These are phyloP conservation scores for Gortyna flavago DNA, from an alignment of 2,888 invertebrate genomes.

Conservation along the genomic window DNA sequence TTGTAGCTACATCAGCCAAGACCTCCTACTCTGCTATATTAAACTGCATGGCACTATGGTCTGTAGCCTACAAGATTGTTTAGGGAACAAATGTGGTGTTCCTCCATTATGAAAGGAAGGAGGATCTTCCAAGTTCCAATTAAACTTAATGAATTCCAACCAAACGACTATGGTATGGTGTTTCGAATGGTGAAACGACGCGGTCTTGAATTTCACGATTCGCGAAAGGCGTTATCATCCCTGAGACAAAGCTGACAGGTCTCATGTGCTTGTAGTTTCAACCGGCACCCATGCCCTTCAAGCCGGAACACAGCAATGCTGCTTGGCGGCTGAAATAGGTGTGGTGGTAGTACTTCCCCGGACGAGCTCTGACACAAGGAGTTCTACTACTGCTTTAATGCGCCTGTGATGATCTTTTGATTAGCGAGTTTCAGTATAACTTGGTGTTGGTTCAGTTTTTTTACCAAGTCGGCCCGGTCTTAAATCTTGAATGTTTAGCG, in stretches of 20 bases:
- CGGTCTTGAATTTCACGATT: background rate
- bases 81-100: background rate
- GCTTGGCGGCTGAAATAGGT: slow-evolving; percentile 7
- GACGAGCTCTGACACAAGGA: slow-evolving; percentile 10
- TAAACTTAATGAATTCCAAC: slow-evolving; percentile 1
- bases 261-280: slow-evolving; percentile 2
- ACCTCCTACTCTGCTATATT: slow-evolving; percentile 44
- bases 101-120: background rate
- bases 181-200: background rate
- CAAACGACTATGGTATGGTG: slow-evolving; percentile 22
- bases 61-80: slow-evolving; percentile 26
- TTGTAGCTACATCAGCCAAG: slow-evolving; percentile 29
- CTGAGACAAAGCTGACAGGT: background rate
- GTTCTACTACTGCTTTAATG: slow-evolving; percentile 12
- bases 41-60: slow-evolving; percentile 32
- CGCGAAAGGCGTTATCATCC: background rate
- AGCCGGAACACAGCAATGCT: background rate
- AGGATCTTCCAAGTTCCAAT: background rate
- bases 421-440: background rate
- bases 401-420: background rate
- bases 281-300: slow-evolving; percentile 13
- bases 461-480: background rate
- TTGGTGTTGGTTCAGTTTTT: background rate
- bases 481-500: background rate
- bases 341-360: slow-evolving; percentile 29